phyloP scores from a whole-genome alignment of 2,113 vertebrate species.

The Equus przewalskii region DNA sequence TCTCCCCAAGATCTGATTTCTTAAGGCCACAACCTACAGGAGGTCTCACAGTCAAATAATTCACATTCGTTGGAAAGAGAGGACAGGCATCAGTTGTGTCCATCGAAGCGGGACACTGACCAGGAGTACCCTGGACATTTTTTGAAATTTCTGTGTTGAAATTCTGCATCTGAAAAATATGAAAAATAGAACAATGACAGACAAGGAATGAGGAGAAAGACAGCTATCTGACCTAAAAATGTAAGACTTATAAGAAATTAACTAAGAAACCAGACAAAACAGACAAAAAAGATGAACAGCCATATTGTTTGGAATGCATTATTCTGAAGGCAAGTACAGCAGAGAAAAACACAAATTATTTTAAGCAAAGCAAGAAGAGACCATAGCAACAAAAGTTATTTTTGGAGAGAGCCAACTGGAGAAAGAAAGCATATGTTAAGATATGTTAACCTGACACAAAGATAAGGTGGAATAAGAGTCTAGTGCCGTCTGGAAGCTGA shows the following conservation, averaged over 20 bases:
- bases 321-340: slow-evolving; percentile 68
- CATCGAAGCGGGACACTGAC: slow-evolving; percentile 78
- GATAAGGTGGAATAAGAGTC: slow-evolving; percentile 74
- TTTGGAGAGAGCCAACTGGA: slow-evolving; percentile 67
- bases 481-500: slow-evolving; percentile 64
- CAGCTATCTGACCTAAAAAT: slow-evolving; percentile 69
- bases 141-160: slow-evolving; percentile 80
- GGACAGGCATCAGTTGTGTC: slow-evolving; percentile 78
- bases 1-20: slow-evolving; percentile 76
- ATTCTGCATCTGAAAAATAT: slow-evolving; percentile 81
- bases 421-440: slow-evolving; percentile 57
- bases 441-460: slow-evolving; percentile 78
- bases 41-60: slow-evolving; percentile 81
- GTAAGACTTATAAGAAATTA: slow-evolving; percentile 70
- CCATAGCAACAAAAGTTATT: slow-evolving; percentile 68
- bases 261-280: slow-evolving; percentile 70
- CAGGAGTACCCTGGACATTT: slow-evolving; percentile 78
- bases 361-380: slow-evolving; percentile 73
- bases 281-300: slow-evolving; percentile 69
- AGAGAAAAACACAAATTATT: slow-evolving; percentile 68
- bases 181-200: slow-evolving; percentile 79
- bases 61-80: slow-evolving; percentile 81
- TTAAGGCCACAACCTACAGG: slow-evolving; percentile 78
- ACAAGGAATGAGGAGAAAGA: slow-evolving; percentile 56
- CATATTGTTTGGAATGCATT: slow-evolving; percentile 67